Evolutionary conservation across 2,113 vertebrate species (phyloP).

Genomic region (Caranx melampygus): DNA sequence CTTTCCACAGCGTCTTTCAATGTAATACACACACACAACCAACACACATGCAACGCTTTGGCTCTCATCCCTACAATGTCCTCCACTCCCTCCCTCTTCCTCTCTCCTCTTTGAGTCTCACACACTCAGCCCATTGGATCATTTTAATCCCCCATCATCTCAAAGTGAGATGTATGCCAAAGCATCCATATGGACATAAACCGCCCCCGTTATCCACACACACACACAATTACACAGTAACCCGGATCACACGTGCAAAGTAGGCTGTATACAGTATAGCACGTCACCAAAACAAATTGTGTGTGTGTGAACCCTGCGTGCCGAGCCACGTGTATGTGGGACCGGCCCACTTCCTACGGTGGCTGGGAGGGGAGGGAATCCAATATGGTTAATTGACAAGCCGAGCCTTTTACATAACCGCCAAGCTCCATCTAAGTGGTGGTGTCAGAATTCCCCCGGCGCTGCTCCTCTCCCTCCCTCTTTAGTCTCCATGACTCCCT

Average conservation of each 20-base stretch:
- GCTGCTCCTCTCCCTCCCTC: constrained; percentile 25
- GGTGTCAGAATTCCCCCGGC: constrained; percentile 55
- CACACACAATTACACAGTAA: constrained; percentile 47
- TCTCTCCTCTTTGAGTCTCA: constrained; percentile 51
- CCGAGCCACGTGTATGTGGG: constrained; percentile 65
- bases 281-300: constrained; percentile 63
- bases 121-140: constrained; percentile 65
- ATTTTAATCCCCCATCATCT: constrained; percentile 79
- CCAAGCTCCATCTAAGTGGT: constrained; percentile 59
- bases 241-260: constrained; percentile 54
- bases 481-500: constrained; percentile 35
- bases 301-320: constrained; percentile 50
- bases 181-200: constrained; percentile 73
- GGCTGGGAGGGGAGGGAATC: constrained; percentile 62
- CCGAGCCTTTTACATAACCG: constrained; percentile 79
- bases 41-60: constrained; percentile 31
- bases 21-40: constrained; percentile 2
- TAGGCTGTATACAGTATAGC: constrained; percentile 37
- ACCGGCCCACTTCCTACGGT: constrained; percentile 43
- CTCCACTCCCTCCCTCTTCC: constrained; percentile 37
- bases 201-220: constrained; percentile 44
- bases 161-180: constrained; percentile 68
- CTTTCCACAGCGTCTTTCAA: constrained; percentile 77
- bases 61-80: constrained; percentile 42
- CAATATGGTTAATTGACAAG: constrained; percentile 78